Base-by-base conservation (phyloP, 2,888 invertebrate genomes). In the Orchesellides sinensis region DNA sequence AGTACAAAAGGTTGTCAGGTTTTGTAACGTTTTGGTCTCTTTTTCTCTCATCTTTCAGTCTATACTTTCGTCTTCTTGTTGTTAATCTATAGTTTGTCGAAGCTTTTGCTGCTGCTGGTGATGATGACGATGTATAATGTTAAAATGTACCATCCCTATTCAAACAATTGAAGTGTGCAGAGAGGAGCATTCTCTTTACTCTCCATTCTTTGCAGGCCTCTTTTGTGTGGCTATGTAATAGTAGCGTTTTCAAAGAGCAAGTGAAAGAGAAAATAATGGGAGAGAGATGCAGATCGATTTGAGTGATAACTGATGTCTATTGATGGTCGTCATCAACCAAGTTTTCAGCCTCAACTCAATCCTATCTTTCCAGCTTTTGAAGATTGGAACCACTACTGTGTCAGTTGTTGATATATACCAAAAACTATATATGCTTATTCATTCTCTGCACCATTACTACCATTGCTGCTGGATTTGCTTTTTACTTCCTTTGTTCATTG, bases 261-360 rank as follows among this genome's bases (percentile, higher is more conserved):
- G 79, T 66, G 70, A 72, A 77, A 78, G 73, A 81, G 75, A 84
- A 78, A 78, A 78, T 72, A 74, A 69, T 82, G 78, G 73, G 78
- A 78, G 73, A 59, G 73, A 68, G 81, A 82, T 70, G 73, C 73
- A 82, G 69, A 74, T 77, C 83, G 78, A 83, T 78, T 77, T 83
- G 72, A 72, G 66, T 78, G 77, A 77, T 73, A 73, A 79, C 73
- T 79, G 79, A 83, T 83, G 83, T 79, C 79, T 83, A 83, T 79
- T 80, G 80, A 80, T 80, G 80, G 72, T 80, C 80, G 80, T 80
- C 80, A 80, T 80, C 80, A 80, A 52, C 80, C 80, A 80, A 80
- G 73, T 80, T 80, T 80, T 80, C 80, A 80, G 80, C 66, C 80
- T 80, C 66, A 80, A 52, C 65, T 73, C 80, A 80, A 80, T 80